These are phyloP conservation scores for Augiades crinisus DNA, from an alignment of 2,888 invertebrate species.

Conservation along the genomic window DNA sequence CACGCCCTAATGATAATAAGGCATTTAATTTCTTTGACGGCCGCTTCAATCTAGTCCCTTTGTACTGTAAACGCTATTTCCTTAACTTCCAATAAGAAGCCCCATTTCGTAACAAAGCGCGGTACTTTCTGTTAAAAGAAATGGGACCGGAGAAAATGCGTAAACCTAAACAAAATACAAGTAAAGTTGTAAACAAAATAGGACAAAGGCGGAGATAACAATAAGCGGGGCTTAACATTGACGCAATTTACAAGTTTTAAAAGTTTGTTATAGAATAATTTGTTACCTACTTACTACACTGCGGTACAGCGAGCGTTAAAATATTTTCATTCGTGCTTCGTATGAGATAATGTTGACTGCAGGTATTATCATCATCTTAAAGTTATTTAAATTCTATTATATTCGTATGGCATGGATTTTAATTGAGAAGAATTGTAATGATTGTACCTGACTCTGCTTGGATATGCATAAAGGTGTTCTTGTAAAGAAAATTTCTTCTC, in stretches of 20 bases:
- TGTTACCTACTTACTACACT: too few species aligned
- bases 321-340: too few species aligned
- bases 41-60: conserved; percentile 10
- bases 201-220: conserved; percentile 11
- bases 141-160: conserved; percentile 7
- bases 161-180: conserved; percentile 14
- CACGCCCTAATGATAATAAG: conserved; percentile 8
- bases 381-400: too few species aligned
- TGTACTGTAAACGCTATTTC: conserved; percentile 20
- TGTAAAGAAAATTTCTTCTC: too few species aligned
- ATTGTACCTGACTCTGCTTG: too few species aligned
- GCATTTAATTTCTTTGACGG: conserved; percentile 16
- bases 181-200: conserved; percentile 8
- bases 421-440: too few species aligned
- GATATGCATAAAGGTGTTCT: too few species aligned
- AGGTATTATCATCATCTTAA: too few species aligned
- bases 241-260: conserved; percentile 9
- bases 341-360: too few species aligned
- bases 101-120: conserved; percentile 15
- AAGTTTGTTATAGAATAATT: not conserved
- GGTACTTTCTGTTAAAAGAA: conserved; percentile 14
- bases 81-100: conserved; percentile 16
- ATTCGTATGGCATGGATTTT: too few species aligned
- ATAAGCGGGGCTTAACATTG: not conserved
- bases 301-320: too few species aligned